Base-by-base conservation (phyloP, 1,140 invertebrate genomes). In the Heliconius hermathena region DNA sequence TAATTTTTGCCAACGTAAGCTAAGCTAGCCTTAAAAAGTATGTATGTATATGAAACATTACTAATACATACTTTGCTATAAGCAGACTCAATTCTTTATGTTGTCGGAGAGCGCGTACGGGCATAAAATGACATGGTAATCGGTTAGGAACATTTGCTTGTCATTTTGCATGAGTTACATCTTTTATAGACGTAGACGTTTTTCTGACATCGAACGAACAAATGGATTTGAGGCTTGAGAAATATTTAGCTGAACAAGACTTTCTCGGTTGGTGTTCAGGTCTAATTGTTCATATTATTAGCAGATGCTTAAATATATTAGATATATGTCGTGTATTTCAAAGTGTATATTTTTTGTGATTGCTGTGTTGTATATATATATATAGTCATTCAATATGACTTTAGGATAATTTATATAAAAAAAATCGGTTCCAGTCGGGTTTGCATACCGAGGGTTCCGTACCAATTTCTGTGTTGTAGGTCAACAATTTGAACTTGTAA, bases 61-160 rank as follows among this genome's bases (percentile, higher is more conserved):
- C 74, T 38, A 46, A 29, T 80, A 54, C 13, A 66, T 76, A 76
- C 77, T 77, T 80, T 80, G 66, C 66, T 76, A 49, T 41, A 71
- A 57, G 46, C 73, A 33, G 57, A 38, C 60, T 72, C 71, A 78
- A 71, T 78, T 81, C 76, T 81, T 81, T 78, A 81, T 77, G 66
- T 72, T 78, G 80, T 81, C 80, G 1, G 33, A 73, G 41, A 36
- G 74, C 75, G 71, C 73, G 75, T 74, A 66, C 79, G 54, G 74
- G 79, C 75, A 70, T 33, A 81, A 76, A 81, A 36, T 71, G 80
- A 81, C 80, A 75, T 60, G 76, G 80, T 73, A 81, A 81, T 81
- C 80, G 76, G 13, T 81, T 73, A 81, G 49, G 73, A 75, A 81
- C 75, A 81, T 81, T 78, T 78, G 80, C 80, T 81, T 81, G 80